A percentile compares a stretch with the other conserved stretches of the same genome.
Evolutionary conservation across 2,797 vertebrate species (phyloP).

Genomic region (Lutjanus argentimaculatus): DNA sequence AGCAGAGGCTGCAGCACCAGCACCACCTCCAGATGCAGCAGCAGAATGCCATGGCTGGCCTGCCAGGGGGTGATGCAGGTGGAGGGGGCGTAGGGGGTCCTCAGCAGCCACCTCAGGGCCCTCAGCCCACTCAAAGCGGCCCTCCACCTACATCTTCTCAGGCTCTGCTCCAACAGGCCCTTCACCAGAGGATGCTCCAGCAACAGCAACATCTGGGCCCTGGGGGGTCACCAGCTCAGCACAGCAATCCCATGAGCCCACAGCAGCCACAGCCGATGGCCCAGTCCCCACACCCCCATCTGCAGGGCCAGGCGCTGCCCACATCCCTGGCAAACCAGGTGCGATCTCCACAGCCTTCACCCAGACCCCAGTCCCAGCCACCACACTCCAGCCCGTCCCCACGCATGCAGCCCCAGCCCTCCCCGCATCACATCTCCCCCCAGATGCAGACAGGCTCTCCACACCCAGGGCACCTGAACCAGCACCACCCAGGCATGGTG

Average conservation of each 20-base stretch:
- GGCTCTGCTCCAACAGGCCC: conserved; percentile 89
- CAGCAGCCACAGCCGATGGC: conserved; percentile 88
- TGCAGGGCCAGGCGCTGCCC: conserved; percentile 91
- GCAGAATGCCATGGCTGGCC: conserved; percentile 90
- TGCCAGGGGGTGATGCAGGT: conserved; percentile 76
- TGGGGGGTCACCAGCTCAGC: conserved; percentile 88
- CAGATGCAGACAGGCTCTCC: conserved; percentile 98
- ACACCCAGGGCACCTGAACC: conserved; percentile 90
- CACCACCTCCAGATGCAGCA: conserved; percentile 92
- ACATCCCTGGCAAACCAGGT: conserved; percentile 95
- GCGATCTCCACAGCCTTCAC: conserved; percentile 97
- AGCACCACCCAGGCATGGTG: conserved; percentile 89
- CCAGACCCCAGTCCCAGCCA: conserved; percentile 96
- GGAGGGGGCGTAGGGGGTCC: conserved; percentile 85
- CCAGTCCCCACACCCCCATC: conserved; percentile 94
- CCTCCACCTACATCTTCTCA: conserved; percentile 85
- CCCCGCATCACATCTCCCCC: conserved; percentile 96
- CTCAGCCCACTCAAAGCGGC: conserved; percentile 84
- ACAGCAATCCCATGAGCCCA: conserved; percentile 97
- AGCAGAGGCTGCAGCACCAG: conserved; percentile 93
- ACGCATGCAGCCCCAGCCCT: conserved; percentile 96
- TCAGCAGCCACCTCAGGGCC: conserved; percentile 84
- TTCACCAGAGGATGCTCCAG: conserved; percentile 93
- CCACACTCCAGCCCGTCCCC: conserved; percentile 98
- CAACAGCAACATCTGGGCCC: conserved; percentile 94